Evolutionary conservation across 2,888 invertebrate genomes (phyloP).

Genomic region (Lasius platythorax): DNA sequence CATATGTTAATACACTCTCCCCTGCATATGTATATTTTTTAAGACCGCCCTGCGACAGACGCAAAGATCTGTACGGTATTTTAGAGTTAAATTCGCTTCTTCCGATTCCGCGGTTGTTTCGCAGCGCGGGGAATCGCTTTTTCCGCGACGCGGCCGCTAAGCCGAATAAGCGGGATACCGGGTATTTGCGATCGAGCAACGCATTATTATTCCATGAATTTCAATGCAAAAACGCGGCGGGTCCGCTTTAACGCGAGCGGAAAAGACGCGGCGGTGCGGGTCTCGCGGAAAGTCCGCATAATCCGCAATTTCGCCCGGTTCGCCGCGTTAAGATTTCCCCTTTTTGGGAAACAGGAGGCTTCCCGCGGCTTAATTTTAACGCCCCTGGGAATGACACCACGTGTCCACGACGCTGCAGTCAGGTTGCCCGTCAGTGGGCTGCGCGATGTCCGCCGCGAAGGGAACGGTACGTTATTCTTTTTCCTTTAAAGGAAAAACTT

Average conservation of each 20-base stretch:
- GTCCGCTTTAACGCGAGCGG: conserved; percentile 28
- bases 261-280: conserved; percentile 52
- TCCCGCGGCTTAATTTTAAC: conserved; percentile 76
- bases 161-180: conserved; percentile 68
- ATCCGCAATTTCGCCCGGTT: conserved; percentile 78
- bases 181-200: conserved; percentile 78
- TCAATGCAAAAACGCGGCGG: conserved; percentile 79
- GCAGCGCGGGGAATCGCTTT: conserved; percentile 17
- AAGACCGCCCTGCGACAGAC: neutral
- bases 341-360: conserved; percentile 52
- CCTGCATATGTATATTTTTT: neutral
- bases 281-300: conserved; percentile 70
- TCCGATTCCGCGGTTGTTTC: neutral
- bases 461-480: conserved; percentile 6
- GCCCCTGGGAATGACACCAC: conserved; percentile 69
- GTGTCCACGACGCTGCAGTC: conserved; percentile 45
- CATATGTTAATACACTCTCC: neutral
- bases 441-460: neutral
- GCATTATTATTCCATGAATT: conserved; percentile 85
- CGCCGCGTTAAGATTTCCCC: conserved; percentile 74
- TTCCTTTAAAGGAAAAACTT: neutral
- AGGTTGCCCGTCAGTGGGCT: conserved; percentile 41
- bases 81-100: conserved; percentile 5
- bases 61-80: neutral
- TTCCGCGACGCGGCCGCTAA: conserved; percentile 37